Evolutionary conservation across 2,888 invertebrate genomes (phyloP).

Genomic region (Proisotoma minuta): DNA sequence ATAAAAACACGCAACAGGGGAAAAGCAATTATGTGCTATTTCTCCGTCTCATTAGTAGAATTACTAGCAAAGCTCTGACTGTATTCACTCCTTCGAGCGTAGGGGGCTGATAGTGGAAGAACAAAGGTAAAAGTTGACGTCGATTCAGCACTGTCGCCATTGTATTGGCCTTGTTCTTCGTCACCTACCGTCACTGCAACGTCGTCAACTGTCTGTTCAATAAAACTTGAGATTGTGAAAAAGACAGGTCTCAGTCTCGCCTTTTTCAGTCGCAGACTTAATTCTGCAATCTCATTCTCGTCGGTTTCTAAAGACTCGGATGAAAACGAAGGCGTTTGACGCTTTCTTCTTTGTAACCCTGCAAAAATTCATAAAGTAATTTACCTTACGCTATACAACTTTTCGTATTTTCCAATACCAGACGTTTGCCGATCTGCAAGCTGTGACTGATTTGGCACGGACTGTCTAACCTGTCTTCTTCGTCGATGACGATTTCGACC

Average conservation of each 20-base stretch:
- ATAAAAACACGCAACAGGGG: no score
- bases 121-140: constrained; percentile 7
- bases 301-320: not conserved
- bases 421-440: no score
- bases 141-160: not conserved
- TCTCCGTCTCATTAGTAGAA: not conserved
- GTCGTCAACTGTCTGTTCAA: constrained; percentile 29
- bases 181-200: constrained; percentile 23
- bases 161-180: constrained; percentile 1
- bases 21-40: not conserved
- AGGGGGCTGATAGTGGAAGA: not conserved
- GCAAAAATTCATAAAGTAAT: not conserved
- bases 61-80: not conserved
- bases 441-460: not conserved
- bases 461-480: not conserved
- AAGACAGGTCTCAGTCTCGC: constrained; percentile 29
- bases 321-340: not conserved
- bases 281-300: constrained; percentile 27
- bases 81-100: not conserved
- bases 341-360: not conserved
- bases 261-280: constrained; percentile 24
- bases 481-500: not conserved
- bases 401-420: not conserved
- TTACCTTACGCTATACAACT: not conserved
- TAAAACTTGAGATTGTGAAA: constrained; percentile 27